Percentiles rank a stretch among this genome's conserved stretches.
Evolutionary conservation across 2,888 invertebrate species (phyloP).

Genomic region (Trichogramma evanescens): DNA sequence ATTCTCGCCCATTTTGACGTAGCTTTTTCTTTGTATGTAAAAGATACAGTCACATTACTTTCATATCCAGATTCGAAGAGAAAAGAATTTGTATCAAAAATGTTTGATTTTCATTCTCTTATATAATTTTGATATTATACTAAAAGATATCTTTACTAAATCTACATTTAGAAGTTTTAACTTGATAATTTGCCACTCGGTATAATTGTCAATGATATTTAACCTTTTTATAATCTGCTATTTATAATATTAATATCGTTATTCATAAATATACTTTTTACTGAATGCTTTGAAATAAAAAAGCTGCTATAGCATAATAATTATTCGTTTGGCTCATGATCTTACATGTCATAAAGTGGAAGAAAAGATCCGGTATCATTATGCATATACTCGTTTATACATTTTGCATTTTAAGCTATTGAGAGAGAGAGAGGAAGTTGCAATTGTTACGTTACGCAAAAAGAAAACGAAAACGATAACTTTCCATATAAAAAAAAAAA

Average conservation of each 20-base stretch:
- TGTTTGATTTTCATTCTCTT: too few relatives aligned
- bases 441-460: slow-evolving; percentile 10
- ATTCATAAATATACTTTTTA: too few relatives aligned
- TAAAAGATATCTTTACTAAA: slow-evolving; percentile 3
- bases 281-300: too few relatives aligned
- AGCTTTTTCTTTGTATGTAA: slow-evolving; percentile 8
- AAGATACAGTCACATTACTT: slow-evolving; percentile 3
- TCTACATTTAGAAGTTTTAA: slow-evolving; percentile 1
- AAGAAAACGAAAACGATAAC: background rate
- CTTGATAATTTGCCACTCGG: slow-evolving; percentile 3
- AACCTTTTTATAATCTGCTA: too few relatives aligned
- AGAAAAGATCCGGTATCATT: too few relatives aligned
- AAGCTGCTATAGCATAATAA: too few relatives aligned
- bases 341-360: too few relatives aligned
- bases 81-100: background rate
- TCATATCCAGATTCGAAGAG: background rate
- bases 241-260: too few relatives aligned
- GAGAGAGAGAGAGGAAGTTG: slow-evolving; percentile 8
- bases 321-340: too few relatives aligned
- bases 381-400: background rate
- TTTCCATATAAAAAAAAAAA: background rate
- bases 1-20: slow-evolving; percentile 6
- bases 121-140: slow-evolving; percentile 1
- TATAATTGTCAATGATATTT: too few relatives aligned
- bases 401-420: background rate